Conservation (phyloP, 2,113 vertebrate species). For the Channa argus region DNA sequence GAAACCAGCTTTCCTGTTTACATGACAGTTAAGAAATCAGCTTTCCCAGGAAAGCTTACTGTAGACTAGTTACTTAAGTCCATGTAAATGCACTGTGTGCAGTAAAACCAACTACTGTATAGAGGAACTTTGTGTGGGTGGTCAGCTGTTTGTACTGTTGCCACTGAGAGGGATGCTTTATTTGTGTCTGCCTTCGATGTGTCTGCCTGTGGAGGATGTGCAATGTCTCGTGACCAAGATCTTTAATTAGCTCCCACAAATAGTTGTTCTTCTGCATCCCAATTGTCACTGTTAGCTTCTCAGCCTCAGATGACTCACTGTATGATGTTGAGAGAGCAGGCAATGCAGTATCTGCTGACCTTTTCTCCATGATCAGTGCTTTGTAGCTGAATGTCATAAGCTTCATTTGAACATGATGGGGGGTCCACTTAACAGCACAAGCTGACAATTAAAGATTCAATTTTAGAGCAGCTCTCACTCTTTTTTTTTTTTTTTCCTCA, state of each 20-base stretch:
- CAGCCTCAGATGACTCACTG: constrained; percentile 47
- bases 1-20: too few species aligned
- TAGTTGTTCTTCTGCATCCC: constrained; percentile 5
- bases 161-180: neutral
- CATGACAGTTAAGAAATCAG: too few species aligned
- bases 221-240: constrained; percentile 10
- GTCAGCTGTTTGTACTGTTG: neutral
- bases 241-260: constrained; percentile 50
- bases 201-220: constrained; percentile 3
- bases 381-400: constrained; percentile 79
- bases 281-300: constrained; percentile 7
- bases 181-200: neutral
- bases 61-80: too few species aligned
- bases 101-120: neutral
- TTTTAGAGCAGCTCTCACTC: constrained; percentile 20
- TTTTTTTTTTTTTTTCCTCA: constrained; percentile 10
- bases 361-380: constrained; percentile 75
- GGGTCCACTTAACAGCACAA: constrained; percentile 58
- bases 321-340: constrained; percentile 21
- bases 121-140: constrained; percentile 1
- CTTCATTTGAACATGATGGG: constrained; percentile 63
- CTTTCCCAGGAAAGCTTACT: too few species aligned
- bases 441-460: constrained; percentile 61
- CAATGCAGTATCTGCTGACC: constrained; percentile 63
- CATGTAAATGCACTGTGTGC: too few species aligned